These are phyloP conservation scores for Entomobrya proxima DNA, from an alignment of 2,888 invertebrate genomes.

Conservation along the genomic window DNA sequence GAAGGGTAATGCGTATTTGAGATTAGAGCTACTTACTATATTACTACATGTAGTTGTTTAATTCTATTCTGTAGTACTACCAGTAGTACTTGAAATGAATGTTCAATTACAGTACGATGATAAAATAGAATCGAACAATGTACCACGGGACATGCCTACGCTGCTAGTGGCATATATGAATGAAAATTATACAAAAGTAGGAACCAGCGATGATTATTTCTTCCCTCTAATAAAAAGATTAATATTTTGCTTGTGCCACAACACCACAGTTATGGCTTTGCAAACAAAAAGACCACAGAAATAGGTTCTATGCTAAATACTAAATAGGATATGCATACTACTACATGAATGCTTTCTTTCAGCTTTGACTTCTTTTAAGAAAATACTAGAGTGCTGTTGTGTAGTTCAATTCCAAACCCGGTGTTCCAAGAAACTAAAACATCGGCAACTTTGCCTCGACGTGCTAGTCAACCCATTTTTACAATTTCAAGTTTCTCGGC, in stretches of 20 bases:
- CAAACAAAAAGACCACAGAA: background rate
- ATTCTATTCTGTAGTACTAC: background rate
- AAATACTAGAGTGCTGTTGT: background rate
- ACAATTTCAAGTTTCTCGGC: background rate
- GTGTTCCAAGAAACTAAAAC: background rate
- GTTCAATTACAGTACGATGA: too few species aligned
- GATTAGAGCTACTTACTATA: background rate
- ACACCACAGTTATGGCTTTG: background rate
- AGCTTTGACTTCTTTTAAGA: background rate
- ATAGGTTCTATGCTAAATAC: background rate
- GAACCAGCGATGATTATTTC: too few species aligned
- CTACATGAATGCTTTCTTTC: background rate
- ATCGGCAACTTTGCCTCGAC: background rate
- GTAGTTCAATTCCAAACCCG: background rate
- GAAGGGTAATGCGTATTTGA: constrained; percentile 37
- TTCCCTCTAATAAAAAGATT: too few species aligned
- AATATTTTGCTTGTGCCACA: background rate
- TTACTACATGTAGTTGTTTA: background rate
- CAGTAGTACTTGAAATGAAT: too few species aligned
- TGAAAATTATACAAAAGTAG: background rate
- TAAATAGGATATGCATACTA: background rate
- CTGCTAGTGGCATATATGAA: background rate
- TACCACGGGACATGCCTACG: too few species aligned
- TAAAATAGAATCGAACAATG: too few species aligned
- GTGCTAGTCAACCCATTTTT: constrained; percentile 1